These are phyloP conservation scores for Paracentrotus lividus DNA, from an alignment of 53 echinoderm and acorn worm species.

Conservation along the genomic window DNA sequence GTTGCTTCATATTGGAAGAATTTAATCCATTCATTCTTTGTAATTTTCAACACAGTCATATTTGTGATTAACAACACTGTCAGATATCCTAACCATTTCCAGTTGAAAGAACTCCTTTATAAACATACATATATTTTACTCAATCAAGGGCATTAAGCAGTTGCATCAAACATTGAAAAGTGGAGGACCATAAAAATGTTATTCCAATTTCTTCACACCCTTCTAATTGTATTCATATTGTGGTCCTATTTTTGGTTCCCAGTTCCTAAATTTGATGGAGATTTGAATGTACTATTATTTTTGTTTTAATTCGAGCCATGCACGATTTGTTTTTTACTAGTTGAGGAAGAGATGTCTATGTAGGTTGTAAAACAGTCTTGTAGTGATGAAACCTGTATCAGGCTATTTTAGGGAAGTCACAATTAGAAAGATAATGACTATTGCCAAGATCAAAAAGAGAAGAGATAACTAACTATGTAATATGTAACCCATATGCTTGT, in stretches of 20 bases:
- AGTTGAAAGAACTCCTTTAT: background rate
- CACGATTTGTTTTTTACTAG: background rate
- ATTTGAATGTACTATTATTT: background rate
- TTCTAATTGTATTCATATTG: background rate
- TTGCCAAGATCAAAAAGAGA: background rate
- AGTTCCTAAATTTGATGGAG: background rate
- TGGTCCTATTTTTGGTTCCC: background rate
- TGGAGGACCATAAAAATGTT: background rate
- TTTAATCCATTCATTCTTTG: background rate
- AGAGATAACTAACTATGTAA: background rate
- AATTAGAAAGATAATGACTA: background rate
- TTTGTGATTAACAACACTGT: background rate
- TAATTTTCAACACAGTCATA: background rate
- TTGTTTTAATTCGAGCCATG: conserved; percentile 35
- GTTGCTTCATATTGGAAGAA: background rate
- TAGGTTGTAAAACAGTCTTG: background rate
- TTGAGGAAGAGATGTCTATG: background rate
- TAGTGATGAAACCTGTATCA: background rate
- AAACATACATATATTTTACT: background rate
- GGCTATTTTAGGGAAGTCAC: background rate
- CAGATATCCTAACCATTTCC: background rate
- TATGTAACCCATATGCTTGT: background rate
- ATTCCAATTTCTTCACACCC: background rate
- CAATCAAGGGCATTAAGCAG: background rate
- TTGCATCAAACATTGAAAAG: background rate